Conservation (phyloP, 2,888 invertebrate species). For the Pinctada fucata region DNA sequence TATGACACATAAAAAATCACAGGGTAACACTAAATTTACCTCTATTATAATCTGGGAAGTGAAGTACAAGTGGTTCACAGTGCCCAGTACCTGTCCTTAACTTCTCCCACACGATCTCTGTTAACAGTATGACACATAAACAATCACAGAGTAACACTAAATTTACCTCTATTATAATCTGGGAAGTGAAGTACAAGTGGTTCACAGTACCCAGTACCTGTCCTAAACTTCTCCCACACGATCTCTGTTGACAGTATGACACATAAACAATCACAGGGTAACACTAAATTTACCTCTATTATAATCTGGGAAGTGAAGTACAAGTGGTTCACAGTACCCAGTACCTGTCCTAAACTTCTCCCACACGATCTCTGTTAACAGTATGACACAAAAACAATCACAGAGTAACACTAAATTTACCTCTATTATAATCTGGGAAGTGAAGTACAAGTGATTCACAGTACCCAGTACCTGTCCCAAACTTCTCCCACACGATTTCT, state of each 20-base stretch:
- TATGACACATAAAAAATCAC: conserved; percentile 85
- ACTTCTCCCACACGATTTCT: conserved; percentile 89
- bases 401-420: too few relatives aligned
- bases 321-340: conserved; percentile 85
- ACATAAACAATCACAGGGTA: too few relatives aligned
- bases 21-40: too few relatives aligned
- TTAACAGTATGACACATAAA: conserved; percentile 86
- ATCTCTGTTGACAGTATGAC: conserved; percentile 87
- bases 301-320: conserved; percentile 89
- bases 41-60: conserved; percentile 89
- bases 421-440: conserved; percentile 89
- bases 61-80: conserved; percentile 85
- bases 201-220: conserved; percentile 84
- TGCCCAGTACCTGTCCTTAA: conserved; percentile 85
- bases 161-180: conserved; percentile 87
- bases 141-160: too few relatives aligned
- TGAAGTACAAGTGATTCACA: conserved; percentile 85
- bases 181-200: conserved; percentile 87
- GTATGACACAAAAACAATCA: conserved; percentile 87
- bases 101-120: conserved; percentile 89
- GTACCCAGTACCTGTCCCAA: conserved; percentile 84
- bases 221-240: conserved; percentile 87
- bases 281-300: conserved; percentile 84
- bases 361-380: conserved; percentile 87
- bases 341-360: conserved; percentile 87